A percentile compares a stretch with the other conserved stretches of the same genome.
These are phyloP conservation scores for Eupristina koningsbergeri DNA, from an alignment of 1,140 invertebrate species.

Conservation along the genomic window DNA sequence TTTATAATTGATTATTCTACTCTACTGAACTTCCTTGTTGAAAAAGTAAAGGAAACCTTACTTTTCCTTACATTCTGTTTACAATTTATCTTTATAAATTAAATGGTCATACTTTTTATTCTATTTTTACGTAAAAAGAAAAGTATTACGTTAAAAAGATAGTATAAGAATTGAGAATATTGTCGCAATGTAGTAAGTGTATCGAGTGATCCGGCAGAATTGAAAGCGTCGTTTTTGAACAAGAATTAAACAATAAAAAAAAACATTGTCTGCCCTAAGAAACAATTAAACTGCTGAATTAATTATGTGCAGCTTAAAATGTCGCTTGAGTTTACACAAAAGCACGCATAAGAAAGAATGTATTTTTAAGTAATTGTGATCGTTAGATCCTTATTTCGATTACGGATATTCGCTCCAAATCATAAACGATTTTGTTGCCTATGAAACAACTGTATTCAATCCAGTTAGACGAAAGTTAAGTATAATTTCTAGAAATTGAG, in stretches of 20 bases:
- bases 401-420: neutral
- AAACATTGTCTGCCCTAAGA: too few species aligned
- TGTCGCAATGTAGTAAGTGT: neutral
- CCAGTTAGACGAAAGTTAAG: neutral
- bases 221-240: neutral
- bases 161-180: neutral
- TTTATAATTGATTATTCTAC: neutral
- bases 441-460: neutral
- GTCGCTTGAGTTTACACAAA: too few species aligned
- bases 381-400: neutral
- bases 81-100: neutral
- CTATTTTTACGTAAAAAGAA: neutral
- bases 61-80: neutral
- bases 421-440: neutral
- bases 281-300: too few species aligned
- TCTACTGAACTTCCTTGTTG: neutral
- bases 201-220: too few species aligned
- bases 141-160: too few species aligned
- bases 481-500: neutral
- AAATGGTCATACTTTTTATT: neutral
- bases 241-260: neutral
- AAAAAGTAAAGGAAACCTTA: neutral
- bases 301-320: too few species aligned
- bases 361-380: neutral
- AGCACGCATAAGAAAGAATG: too few species aligned